Percentiles rank a stretch among this genome's conserved stretches.
Evolutionary conservation across 92 coral and sea anemone species (phyloP).

Genomic region (Porites lobata): DNA sequence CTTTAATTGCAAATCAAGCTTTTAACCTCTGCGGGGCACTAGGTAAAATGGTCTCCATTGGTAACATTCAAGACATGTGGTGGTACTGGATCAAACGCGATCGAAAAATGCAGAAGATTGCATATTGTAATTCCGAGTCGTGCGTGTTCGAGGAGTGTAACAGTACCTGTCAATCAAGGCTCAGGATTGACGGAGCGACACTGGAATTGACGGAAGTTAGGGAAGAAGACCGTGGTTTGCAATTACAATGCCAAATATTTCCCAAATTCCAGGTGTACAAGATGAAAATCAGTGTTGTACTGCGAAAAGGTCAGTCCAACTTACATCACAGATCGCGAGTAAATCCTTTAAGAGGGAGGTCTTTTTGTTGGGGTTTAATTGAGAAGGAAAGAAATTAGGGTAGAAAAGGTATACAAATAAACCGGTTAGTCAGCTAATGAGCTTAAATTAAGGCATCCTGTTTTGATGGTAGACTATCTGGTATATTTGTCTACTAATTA

Average conservation of each 20-base stretch:
- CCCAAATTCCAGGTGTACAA: background rate
- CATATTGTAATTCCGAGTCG: background rate
- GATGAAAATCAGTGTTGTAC: background rate
- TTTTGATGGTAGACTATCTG: too few species aligned
- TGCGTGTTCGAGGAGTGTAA: background rate
- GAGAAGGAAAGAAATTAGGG: too few species aligned
- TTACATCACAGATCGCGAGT: background rate
- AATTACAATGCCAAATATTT: background rate
- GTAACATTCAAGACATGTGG: background rate
- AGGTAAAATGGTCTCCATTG: background rate
- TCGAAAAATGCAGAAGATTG: background rate
- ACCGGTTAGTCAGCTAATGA: too few species aligned
- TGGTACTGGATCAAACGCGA: background rate
- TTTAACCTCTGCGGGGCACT: constrained; percentile 6
- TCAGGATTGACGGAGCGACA: constrained; percentile 9
- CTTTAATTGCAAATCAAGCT: background rate
- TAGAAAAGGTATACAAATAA: too few species aligned
- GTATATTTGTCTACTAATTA: too few species aligned
- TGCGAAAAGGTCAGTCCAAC: constrained; percentile 8
- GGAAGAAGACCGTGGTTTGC: constrained; percentile 20
- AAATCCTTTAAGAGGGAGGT: too few species aligned
- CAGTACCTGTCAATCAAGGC: constrained; percentile 1
- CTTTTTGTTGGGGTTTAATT: too few species aligned
- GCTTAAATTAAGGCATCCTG: too few species aligned
- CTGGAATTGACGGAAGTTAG: background rate